Evolutionary conservation across 1,140 invertebrate genomes (phyloP), one percentile per base, ranked within the genome.

Genomic region (Ylistrum balloti): DNA sequence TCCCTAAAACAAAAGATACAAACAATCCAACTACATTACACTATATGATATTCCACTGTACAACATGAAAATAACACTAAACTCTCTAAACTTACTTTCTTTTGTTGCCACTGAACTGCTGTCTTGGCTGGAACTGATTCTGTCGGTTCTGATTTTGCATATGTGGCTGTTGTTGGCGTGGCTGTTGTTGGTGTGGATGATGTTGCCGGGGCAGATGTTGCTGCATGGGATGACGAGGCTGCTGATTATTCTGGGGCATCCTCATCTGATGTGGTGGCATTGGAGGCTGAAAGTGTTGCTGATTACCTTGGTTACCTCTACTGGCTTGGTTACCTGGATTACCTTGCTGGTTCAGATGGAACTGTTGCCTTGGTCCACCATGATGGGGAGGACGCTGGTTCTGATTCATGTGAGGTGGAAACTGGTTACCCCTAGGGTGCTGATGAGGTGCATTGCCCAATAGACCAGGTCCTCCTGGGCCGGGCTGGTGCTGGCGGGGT

Each of bases 351-450:
- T 74, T 74, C 5, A n/a, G 56, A 17, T 74, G 56, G 17, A 74
- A 74, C 56, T n/a, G 56, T 74, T n/a, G 9, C n/a, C 56, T 74
- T 28, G 56, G 56, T 28, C 56, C 56, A n/a, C 56, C 56, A 1
- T 74, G 56, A 74, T 74, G 56, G 56, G 56, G 56, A 28, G 56
- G 56, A 28, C 56, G 56, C 11, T 74, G 56, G n/a, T 28, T 74
- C 56, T 74, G 56, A 17, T 74, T 74, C 56, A 74, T 74, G 56
- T 74, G 56, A 74, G 56, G 56, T n/a, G 56, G 56, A 28, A 74
- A 74, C n/a, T 74, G 56, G 13, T n/a, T 74, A 5, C 22, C 56
- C 22, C 56, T 74, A 2, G 56, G 56, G 41, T 45, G 41, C 41
- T 45, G 41, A 45, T 13, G 9, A 45, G 17, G 41, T 38, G 35